phyloP scores from a whole-genome alignment of 2,888 invertebrate genomes.

The Schizotus pectinicornis region DNA sequence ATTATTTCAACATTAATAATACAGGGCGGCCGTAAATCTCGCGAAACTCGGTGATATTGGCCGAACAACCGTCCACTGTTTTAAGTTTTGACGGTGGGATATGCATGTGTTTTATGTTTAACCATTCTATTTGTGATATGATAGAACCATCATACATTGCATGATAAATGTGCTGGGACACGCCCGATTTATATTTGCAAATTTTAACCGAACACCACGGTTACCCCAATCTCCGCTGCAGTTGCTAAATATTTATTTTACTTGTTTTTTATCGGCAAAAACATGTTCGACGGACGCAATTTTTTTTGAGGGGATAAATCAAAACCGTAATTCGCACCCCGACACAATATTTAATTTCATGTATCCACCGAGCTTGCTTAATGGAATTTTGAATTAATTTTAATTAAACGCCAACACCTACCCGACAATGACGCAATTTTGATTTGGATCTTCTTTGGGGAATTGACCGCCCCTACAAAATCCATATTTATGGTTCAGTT shows the following conservation, averaged over 20 bases:
- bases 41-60: constrained; percentile 16
- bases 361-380: too few relatives aligned
- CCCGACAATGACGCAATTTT: too few relatives aligned
- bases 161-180: constrained; percentile 28
- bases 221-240: constrained; percentile 5
- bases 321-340: neutral
- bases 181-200: constrained; percentile 31
- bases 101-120: constrained; percentile 39
- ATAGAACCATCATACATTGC: constrained; percentile 32
- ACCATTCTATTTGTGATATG: constrained; percentile 41
- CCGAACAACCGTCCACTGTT: constrained; percentile 21
- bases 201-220: constrained; percentile 25
- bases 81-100: constrained; percentile 15
- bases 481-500: too few relatives aligned
- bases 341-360: too few relatives aligned
- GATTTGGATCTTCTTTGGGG: too few relatives aligned
- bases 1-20: constrained; percentile 6
- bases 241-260: constrained; percentile 15
- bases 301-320: constrained; percentile 2
- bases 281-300: neutral
- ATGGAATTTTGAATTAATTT: too few relatives aligned
- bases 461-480: too few relatives aligned
- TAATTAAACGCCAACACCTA: too few relatives aligned
- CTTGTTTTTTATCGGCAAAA: constrained; percentile 12
- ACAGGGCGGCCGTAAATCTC: constrained; percentile 16